Conservation (phyloP, 2,113 vertebrate genomes). For the Crotophaga sulcirostris region DNA sequence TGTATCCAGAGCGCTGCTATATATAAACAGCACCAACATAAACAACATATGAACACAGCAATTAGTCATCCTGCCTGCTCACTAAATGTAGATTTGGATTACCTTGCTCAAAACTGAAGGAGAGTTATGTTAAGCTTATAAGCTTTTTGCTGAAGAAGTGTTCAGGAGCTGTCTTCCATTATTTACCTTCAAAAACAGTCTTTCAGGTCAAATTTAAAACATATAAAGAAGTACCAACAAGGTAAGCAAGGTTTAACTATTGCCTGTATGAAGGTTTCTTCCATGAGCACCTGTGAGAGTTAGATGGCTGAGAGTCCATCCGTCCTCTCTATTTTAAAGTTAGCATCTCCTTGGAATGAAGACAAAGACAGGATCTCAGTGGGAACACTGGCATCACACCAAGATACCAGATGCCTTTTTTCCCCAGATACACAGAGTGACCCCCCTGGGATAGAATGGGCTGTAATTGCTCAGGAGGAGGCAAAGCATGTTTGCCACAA, state of each 20-base stretch:
- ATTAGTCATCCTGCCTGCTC: conserved; percentile 37
- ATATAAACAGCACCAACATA: conserved; percentile 35
- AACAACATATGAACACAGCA: conserved; percentile 25
- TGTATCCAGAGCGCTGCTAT: neutral
- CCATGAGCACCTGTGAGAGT: neutral
- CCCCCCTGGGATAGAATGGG: neutral
- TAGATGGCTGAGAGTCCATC: neutral
- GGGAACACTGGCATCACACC: conserved; percentile 14
- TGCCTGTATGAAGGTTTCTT: neutral
- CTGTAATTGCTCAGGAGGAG: neutral
- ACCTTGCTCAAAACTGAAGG: neutral
- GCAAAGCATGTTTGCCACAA: neutral
- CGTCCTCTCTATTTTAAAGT: neutral
- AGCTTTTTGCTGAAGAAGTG: neutral
- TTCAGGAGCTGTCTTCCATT: neutral
- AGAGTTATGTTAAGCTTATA: neutral
- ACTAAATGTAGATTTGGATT: neutral
- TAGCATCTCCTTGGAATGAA: neutral
- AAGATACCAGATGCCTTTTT: conserved; percentile 7
- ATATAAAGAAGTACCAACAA: neutral
- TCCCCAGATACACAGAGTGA: neutral
- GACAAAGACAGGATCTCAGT: neutral
- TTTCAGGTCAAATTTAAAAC: neutral
- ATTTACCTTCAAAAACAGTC: neutral
- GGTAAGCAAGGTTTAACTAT: neutral